These are phyloP conservation scores for Neodiprion fabricii DNA, from an alignment of 1,140 invertebrate species.

Conservation along the genomic window DNA sequence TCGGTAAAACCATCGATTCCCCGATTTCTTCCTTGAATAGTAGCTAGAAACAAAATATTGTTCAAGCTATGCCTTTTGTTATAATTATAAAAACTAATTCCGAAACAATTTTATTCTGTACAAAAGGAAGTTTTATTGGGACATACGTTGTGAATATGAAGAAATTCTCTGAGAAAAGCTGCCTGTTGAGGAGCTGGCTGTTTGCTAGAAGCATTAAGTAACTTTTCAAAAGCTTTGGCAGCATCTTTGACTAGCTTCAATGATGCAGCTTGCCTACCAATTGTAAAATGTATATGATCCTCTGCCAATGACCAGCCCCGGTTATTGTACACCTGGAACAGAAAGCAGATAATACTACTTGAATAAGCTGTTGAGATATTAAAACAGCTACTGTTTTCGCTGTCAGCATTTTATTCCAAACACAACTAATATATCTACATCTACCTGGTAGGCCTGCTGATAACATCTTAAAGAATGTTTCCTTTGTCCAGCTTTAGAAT, in stretches of 20 bases:
- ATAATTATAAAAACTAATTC: constrained; percentile 27
- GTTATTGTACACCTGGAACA: constrained; percentile 74
- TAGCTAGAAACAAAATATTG: constrained; percentile 42
- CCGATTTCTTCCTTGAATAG: constrained; percentile 61
- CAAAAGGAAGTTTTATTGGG: constrained; percentile 38
- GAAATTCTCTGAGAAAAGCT: constrained; percentile 87
- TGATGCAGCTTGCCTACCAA: constrained; percentile 85
- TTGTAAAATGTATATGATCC: constrained; percentile 94
- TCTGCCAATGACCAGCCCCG: constrained; percentile 90
- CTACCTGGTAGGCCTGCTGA: constrained; percentile 87
- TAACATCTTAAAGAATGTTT: constrained; percentile 92
- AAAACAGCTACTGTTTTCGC: constrained; percentile 60
- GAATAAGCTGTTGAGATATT: constrained; percentile 6
- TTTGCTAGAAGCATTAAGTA: constrained; percentile 78
- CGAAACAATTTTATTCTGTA: constrained; percentile 15
- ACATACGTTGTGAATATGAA: constrained; percentile 79
- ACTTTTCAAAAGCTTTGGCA: constrained; percentile 77
- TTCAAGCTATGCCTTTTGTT: constrained; percentile 21
- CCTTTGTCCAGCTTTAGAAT: constrained; percentile 88
- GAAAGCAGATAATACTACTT: constrained; percentile 20
- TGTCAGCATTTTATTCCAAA: constrained; percentile 53
- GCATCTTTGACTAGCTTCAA: constrained; percentile 79
- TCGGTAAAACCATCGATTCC: constrained; percentile 60
- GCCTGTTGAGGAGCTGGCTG: constrained; percentile 81
- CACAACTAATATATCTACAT: constrained; percentile 13